Evolutionary conservation across 1,140 invertebrate genomes (phyloP), one percentile per base, ranked within the genome.

Genomic region (Cydia splendana): DNA sequence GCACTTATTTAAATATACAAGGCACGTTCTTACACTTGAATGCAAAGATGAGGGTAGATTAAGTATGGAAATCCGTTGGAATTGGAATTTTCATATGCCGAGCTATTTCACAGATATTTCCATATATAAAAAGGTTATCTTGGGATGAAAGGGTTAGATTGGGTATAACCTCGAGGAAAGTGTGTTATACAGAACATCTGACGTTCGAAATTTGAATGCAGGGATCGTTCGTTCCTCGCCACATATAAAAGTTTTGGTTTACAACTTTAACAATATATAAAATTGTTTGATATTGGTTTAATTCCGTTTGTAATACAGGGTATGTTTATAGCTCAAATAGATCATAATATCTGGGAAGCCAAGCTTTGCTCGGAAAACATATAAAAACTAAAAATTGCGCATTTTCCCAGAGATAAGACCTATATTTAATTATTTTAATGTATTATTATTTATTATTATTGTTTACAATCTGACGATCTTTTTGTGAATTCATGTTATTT

Each of bases 21-120:
- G 28, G 30, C 65, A 69, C 65, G 65, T 69, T n/a, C 65, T 38
- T 38, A 38, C 24, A 69, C 20, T 28, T 20, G 65, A 65, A 38
- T 34, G 65, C 65, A 69, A 38, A 69, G 13, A 69, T 34, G 65
- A 69, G 65, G 30, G 28, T 34, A 30, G 65, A 69, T 69, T 69
- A 69, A 69, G 65, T 38, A 69, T 69, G 30, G 65, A 69, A 69
- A 69, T 69, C 15, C 15, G 13, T n/a, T 20, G 65, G 6, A 69
- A 69, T 34, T 24, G 65, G 65, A 69, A 69, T 69, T 34, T 69
- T 69, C 65, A 69, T 69, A 69, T 69, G 53, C n/a, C n/a, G 65
- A 69, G 65, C 15, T 69, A 69, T 69, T 69, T 38, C 30, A 34
- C 20, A 57, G 53, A 57, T 69, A 69, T 69, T 69, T 69, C 65